phyloP scores from a whole-genome alignment of 2,797 vertebrate genomes.

The Emydoidea blandingii region DNA sequence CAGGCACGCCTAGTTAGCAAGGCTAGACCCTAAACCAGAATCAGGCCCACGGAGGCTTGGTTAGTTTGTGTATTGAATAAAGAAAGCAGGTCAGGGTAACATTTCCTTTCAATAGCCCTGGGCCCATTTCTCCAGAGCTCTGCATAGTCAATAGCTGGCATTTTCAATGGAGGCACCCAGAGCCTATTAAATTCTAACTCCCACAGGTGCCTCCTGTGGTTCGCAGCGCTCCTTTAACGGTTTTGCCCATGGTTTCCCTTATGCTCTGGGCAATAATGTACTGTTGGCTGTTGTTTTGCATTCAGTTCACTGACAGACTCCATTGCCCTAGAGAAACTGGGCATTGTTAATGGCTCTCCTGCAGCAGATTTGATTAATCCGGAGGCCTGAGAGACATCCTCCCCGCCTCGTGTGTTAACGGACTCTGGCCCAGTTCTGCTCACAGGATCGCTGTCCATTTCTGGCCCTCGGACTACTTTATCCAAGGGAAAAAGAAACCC shows the following conservation, averaged over 20 bases:
- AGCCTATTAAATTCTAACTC: not conserved
- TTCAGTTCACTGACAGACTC: too few relatives aligned
- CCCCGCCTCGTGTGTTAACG: not conserved
- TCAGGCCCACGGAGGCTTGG: not conserved
- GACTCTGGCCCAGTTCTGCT: not conserved
- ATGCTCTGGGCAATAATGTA: not conserved
- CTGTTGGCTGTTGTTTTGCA: not conserved
- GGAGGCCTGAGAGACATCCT: not conserved
- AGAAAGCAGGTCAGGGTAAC: not conserved
- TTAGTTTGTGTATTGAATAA: not conserved
- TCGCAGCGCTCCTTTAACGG: not conserved
- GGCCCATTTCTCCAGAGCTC: not conserved
- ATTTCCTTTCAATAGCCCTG: not conserved
- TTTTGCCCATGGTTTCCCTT: not conserved
- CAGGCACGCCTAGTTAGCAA: constrained; percentile 17
- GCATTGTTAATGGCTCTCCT: not conserved
- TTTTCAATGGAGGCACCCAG: not conserved
- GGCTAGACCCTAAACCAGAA: not conserved
- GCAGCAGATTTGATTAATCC: not conserved
- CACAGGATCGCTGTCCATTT: not conserved
- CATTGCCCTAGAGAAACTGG: too few relatives aligned
- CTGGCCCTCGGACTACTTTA: not conserved
- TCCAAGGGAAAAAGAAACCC: not conserved
- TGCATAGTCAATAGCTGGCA: not conserved
- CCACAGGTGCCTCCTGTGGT: not conserved